These are phyloP conservation scores for Mylabris phalerata DNA, from an alignment of 1,140 invertebrate genomes.

Conservation along the genomic window DNA sequence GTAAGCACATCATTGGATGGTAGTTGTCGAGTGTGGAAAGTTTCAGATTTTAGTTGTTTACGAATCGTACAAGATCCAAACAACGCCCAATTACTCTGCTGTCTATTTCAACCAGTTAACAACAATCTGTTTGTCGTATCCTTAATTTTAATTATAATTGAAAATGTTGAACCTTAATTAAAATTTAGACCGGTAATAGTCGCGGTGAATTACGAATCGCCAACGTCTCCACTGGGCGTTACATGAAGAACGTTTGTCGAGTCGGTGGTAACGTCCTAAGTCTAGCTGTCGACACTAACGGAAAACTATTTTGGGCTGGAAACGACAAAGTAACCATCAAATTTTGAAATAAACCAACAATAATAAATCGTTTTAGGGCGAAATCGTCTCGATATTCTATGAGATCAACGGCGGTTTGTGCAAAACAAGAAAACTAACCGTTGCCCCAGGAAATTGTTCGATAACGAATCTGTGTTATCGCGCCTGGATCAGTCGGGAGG, in stretches of 20 bases:
- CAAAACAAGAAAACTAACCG: conserved; percentile 59
- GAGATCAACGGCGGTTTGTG: conserved; percentile 67
- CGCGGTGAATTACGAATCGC: conserved; percentile 70
- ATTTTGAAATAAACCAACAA: background rate
- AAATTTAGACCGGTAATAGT: conserved; percentile 63
- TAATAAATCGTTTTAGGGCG: conserved; percentile 47
- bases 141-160: conserved; percentile 36
- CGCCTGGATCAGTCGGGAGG: conserved; percentile 74
- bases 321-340: conserved; percentile 63
- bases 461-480: conserved; percentile 72
- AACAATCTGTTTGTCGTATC: conserved; percentile 83
- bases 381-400: conserved; percentile 63
- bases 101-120: conserved; percentile 78
- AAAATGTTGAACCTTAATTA: conserved; percentile 7
- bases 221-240: conserved; percentile 83
- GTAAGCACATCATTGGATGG: conserved; percentile 72
- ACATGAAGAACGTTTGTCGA: conserved; percentile 64
- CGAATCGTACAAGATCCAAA: conserved; percentile 59
- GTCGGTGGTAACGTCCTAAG: conserved; percentile 68
- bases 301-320: conserved; percentile 74
- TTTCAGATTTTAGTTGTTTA: conserved; percentile 53
- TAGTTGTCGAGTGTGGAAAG: conserved; percentile 69
- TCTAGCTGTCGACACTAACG: conserved; percentile 71
- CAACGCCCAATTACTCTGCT: conserved; percentile 60
- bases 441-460: conserved; percentile 49